Evolutionary conservation across 2,888 invertebrate genomes (phyloP).

Genomic region (Morpho helenor): DNA sequence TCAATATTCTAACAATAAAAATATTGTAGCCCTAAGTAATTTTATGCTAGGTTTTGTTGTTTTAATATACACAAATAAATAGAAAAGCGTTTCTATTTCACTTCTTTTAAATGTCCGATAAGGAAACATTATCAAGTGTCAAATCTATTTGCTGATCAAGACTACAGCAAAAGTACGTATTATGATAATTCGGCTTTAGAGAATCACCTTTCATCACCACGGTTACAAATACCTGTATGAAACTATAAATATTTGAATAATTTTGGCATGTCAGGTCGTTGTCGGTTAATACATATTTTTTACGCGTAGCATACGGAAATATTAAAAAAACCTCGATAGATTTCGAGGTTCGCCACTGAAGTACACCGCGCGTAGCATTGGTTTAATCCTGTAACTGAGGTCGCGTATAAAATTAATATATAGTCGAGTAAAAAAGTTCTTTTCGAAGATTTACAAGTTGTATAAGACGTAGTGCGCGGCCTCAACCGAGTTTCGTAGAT

Average conservation of each 20-base stretch:
- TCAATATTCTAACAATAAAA: no score
- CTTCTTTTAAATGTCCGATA: no score
- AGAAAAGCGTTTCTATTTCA: no score
- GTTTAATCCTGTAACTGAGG: slow-evolving; percentile 29
- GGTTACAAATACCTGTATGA: background rate
- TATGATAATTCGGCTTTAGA: no score
- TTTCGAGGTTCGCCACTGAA: slow-evolving; percentile 27
- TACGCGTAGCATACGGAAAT: slow-evolving; percentile 27
- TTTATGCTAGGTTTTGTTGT: no score
- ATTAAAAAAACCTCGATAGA: slow-evolving; percentile 27
- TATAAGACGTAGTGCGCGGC: slow-evolving; percentile 43
- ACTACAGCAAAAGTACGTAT: no score
- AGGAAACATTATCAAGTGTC: no score
- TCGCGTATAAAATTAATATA: slow-evolving; percentile 20
- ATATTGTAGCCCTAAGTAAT: no score
- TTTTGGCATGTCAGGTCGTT: slow-evolving; percentile 15
- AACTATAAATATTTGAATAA: slow-evolving; percentile 6
- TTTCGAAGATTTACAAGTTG: slow-evolving; percentile 14
- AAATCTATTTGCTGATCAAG: no score
- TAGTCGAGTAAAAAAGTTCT: slow-evolving; percentile 10
- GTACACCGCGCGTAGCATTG: slow-evolving; percentile 24
- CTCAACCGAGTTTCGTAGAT: slow-evolving; percentile 79
- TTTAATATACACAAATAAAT: no score
- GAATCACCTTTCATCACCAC: no score
- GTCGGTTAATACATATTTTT: slow-evolving; percentile 16